These are phyloP conservation scores for Psephotus haematonotus DNA, from an alignment of 2,113 vertebrate genomes.

Conservation along the genomic window DNA sequence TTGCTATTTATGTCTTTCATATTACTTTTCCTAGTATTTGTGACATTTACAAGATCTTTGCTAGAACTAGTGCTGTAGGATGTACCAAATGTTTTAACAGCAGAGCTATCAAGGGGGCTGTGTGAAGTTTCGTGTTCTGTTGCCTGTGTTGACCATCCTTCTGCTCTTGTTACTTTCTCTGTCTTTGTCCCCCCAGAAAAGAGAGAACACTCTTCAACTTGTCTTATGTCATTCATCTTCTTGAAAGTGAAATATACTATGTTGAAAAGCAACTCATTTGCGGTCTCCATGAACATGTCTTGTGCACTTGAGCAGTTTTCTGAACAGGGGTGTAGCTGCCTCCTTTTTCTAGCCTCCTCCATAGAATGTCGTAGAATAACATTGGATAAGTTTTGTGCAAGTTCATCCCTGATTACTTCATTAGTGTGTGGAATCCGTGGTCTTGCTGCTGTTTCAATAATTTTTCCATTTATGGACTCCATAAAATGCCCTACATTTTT, in stretches of 20 bases:
- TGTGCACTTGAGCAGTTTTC: constrained; percentile 62
- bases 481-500: constrained; percentile 83
- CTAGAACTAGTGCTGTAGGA: background rate
- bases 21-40: background rate
- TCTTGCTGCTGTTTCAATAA: constrained; percentile 81
- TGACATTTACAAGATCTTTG: background rate
- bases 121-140: background rate
- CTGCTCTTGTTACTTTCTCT: background rate
- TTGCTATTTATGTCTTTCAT: background rate
- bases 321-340: constrained; percentile 56
- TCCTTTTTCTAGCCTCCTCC: constrained; percentile 83
- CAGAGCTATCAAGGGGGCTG: background rate
- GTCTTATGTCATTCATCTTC: constrained; percentile 83
- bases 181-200: background rate
- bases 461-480: constrained; percentile 83
- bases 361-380: constrained; percentile 87
- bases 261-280: constrained; percentile 85
- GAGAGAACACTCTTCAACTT: constrained; percentile 62
- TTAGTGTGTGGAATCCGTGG: constrained; percentile 73
- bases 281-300: constrained; percentile 80
- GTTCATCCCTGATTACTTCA: constrained; percentile 78
- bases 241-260: constrained; percentile 86
- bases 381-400: constrained; percentile 87
- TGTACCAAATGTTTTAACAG: background rate
- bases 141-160: background rate